Base-by-base conservation (phyloP, 2,888 invertebrate genomes). In the Omphaloscelis lunosa region DNA sequence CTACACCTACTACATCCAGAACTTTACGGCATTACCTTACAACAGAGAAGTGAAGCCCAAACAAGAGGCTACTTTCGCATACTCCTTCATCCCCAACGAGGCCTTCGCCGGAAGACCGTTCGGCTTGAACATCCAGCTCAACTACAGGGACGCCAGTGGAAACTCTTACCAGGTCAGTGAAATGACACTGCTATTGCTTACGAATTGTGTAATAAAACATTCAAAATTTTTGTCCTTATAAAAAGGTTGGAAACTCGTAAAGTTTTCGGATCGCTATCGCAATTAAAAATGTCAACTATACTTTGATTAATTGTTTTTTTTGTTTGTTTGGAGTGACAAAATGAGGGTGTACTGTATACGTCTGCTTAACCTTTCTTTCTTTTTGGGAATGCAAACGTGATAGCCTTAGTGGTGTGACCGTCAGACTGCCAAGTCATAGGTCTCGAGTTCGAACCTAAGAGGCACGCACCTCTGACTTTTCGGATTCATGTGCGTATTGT, bases 1-100 rank as follows among this genome's bases (percentile, higher is more conserved):
- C 96, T 99, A 99, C 96, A 99, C 98, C 88, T 99, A 99, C 96
- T 99, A 98, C 96, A 99, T 99, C 88, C 99, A 99, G 96, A 99
- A 99, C 96, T 99, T 99, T 97, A 99, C 99, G 0, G 98, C 99
- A 0, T 97, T 99, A 90, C 97, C 98, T 2, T 99, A 98, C 95
- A 98, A 99, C 92, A 98, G 98, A 88, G 97, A 98, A 88, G 99
- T 99, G 1, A 98, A 98, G 89, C 98, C 99, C 0, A 98, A 98
- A 74, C 98, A 99, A 87, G 99, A 99, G 95, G 99, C 99, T 3
- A 99, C 99, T 0, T 98, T 99, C 76, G 98, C 98, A 45, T 99
- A 99, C 95, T 98, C 98, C 0, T 99, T 99, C 95, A 97, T 99
- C 80, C 99, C 99, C 41, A 98, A 99, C 74, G 99, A 99, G 92